Evolutionary conservation across 2,113 vertebrate species (phyloP), one percentile per base, ranked within the genome.

Genomic region (Galbula dea): DNA sequence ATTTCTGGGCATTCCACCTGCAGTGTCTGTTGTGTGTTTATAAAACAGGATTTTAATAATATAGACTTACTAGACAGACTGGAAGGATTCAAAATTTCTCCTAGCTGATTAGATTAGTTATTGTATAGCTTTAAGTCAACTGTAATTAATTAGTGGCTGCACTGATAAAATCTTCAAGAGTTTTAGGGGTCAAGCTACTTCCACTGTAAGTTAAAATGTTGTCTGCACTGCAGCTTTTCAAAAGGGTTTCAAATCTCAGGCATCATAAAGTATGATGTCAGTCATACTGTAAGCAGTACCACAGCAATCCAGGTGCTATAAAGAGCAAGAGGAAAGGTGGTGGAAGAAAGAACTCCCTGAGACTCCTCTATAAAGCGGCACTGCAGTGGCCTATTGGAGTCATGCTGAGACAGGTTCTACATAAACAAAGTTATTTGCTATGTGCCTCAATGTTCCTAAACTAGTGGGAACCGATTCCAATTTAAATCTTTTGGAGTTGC

Each of bases 101-200:
- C 83, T 71, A 61, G 54, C 32, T 89, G 43, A 76, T 84, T 63
- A 65, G 23, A 83, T 93, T 71, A 93, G 58, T 51, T 87, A 82
- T 55, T 81, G 51, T 32, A 63, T 63, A 78, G n/a, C 69, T 84
- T 94, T 79, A 96, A 93, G 57, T 88, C 54, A 86, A 87, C 51
- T 51, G 65, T 88, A 97, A 96, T 95, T 95, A 95, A 94, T 86
- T 84, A 91, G 69, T 83, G 95, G 86, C 69, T 24, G 3, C 59
- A 86, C 13, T 79, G 76, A 90, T 54, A 58, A 94, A 88, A 34
- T 63, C 84, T 65, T 17, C n/a, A 55, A 52, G 48, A 82, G 58
- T 77, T 89, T 97, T 79, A 94, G 86, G 16, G 52, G 20, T 71
- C 46, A 74, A 72, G 41, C 11, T 73, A 9, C 14, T 76, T 73